These are phyloP conservation scores for Lasioglossum lativentre DNA, from an alignment of 2,888 invertebrate species.

Conservation along the genomic window DNA sequence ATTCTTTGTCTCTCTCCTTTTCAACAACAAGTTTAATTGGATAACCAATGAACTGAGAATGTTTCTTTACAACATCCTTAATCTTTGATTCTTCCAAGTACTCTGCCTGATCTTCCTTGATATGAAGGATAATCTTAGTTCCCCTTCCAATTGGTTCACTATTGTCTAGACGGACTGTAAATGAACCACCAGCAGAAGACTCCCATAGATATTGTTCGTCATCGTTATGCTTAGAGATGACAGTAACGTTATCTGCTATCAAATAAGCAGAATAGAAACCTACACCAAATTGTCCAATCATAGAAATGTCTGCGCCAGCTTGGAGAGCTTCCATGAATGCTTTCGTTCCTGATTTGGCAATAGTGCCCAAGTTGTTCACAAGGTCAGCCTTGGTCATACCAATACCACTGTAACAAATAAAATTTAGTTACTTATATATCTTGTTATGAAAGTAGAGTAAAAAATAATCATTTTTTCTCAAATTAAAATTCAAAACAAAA, in stretches of 20 bases:
- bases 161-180: slow-evolving; percentile 93
- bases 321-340: slow-evolving; percentile 99
- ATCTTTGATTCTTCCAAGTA: slow-evolving; percentile 97
- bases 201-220: slow-evolving; percentile 99
- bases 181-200: slow-evolving; percentile 98
- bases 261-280: slow-evolving; percentile 99
- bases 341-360: slow-evolving; percentile 99
- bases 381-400: slow-evolving; percentile 99
- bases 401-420: slow-evolving; percentile 87
- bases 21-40: slow-evolving; percentile 98
- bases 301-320: slow-evolving; percentile 99
- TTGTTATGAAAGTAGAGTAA: neutral
- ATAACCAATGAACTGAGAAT: slow-evolving; percentile 99
- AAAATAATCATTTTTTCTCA: neutral
- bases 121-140: slow-evolving; percentile 96
- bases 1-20: slow-evolving; percentile 98
- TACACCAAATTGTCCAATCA: slow-evolving; percentile 99
- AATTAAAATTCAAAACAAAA: neutral
- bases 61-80: slow-evolving; percentile 99
- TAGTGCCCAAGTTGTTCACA: slow-evolving; percentile 99
- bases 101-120: slow-evolving; percentile 98
- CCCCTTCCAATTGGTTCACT: slow-evolving; percentile 95
- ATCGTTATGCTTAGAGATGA: slow-evolving; percentile 98
- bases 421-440: neutral
- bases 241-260: slow-evolving; percentile 97